phyloP scores from a whole-genome alignment of 2,888 invertebrate species.

The Leucania comma region DNA sequence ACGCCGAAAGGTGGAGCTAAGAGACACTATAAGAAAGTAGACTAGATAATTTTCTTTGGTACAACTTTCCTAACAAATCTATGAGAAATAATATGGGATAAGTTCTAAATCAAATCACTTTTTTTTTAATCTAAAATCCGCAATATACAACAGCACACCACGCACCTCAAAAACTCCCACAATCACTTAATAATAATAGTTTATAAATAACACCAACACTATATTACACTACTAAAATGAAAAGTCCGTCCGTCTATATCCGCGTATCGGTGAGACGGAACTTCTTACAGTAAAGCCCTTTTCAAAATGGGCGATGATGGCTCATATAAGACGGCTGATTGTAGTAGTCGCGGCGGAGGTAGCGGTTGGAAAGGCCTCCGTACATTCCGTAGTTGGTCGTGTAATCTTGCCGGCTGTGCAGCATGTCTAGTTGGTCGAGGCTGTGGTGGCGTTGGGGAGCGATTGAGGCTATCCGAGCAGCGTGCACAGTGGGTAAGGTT shows the following conservation, averaged over 20 bases:
- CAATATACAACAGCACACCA: conserved; percentile 53
- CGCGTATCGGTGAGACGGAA: conserved; percentile 86
- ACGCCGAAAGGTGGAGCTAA: conserved; percentile 33
- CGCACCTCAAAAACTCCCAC: conserved; percentile 65
- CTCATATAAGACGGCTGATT: conserved; percentile 83
- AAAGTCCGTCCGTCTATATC: conserved; percentile 85
- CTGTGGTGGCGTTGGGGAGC: conserved; percentile 87
- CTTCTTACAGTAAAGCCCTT: conserved; percentile 88
- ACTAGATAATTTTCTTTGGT: conserved; percentile 19
- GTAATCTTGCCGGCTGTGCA: conserved; percentile 84
- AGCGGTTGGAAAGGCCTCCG: conserved; percentile 73
- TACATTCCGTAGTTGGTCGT: conserved; percentile 80
- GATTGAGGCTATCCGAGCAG: conserved; percentile 79
- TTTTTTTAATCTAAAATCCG: conserved; percentile 15
- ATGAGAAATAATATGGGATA: background rate
- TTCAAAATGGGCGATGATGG: conserved; percentile 89
- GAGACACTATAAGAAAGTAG: conserved; percentile 6
- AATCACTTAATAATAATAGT: conserved; percentile 67
- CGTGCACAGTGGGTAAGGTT: conserved; percentile 76
- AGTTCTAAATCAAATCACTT: background rate
- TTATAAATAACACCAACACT: conserved; percentile 66
- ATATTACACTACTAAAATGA: conserved; percentile 75
- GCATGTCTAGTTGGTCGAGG: conserved; percentile 87
- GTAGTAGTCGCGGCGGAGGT: conserved; percentile 83
- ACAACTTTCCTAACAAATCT: conserved; percentile 3